Evolutionary conservation across 2,797 vertebrate genomes (phyloP).

Genomic region (Fundulus diaphanus): DNA sequence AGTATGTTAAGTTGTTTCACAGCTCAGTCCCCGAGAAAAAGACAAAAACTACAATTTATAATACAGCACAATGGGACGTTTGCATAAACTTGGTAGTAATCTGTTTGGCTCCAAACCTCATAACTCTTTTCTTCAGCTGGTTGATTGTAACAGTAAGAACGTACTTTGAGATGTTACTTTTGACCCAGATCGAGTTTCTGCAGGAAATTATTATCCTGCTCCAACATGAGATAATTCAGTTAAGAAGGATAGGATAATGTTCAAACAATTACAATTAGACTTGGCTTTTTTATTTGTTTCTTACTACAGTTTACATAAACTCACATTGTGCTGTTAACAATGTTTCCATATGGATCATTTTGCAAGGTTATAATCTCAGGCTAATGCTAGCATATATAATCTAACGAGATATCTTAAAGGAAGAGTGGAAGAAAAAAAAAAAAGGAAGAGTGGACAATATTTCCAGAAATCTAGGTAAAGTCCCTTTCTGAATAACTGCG

Average conservation of each 20-base stretch:
- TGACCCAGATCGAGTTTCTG: too few relatives aligned
- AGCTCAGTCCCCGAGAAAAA: conserved; percentile 50
- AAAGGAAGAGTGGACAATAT: too few relatives aligned
- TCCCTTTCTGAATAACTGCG: too few relatives aligned
- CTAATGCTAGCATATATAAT: not conserved
- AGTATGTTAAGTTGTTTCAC: conserved; percentile 49
- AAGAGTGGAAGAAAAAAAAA: too few relatives aligned
- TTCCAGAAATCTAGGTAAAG: too few relatives aligned
- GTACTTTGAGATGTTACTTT: conserved; percentile 14
- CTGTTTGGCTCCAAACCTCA: conserved; percentile 23
- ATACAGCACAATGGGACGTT: conserved; percentile 22
- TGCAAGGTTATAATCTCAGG: not conserved
- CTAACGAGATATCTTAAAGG: not conserved
- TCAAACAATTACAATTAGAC: too few relatives aligned
- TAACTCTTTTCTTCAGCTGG: conserved; percentile 32
- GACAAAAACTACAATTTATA: conserved; percentile 18
- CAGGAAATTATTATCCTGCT: too few relatives aligned
- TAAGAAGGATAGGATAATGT: not conserved
- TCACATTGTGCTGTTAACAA: not conserved
- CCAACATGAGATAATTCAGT: not conserved
- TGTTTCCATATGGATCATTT: not conserved
- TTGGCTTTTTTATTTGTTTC: not conserved
- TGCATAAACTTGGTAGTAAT: conserved; percentile 22
- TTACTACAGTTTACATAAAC: not conserved
- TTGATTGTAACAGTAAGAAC: conserved; percentile 33